These are phyloP conservation scores for Diarsia mendica DNA, from an alignment of 2,888 invertebrate species.

Conservation along the genomic window DNA sequence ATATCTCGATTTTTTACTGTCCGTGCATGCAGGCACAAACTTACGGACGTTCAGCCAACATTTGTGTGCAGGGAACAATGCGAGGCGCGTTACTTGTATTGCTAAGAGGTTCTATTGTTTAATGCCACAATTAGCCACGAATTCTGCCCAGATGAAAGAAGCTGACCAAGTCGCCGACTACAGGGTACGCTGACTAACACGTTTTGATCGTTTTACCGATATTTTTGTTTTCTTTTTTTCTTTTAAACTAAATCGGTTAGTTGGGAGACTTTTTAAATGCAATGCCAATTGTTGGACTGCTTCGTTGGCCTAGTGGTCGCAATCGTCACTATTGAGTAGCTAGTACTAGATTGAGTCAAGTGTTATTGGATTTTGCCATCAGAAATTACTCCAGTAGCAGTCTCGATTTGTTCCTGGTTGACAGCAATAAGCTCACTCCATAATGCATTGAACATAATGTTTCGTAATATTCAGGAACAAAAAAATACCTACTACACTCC, in stretches of 20 bases:
- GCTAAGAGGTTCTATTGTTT: constrained; percentile 90
- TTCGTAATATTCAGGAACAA: too few species aligned
- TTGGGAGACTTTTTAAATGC: not conserved
- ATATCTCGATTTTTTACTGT: constrained; percentile 69
- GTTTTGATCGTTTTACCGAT: constrained; percentile 69
- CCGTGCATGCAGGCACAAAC: constrained; percentile 64
- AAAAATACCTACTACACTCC: too few species aligned
- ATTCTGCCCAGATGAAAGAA: constrained; percentile 86
- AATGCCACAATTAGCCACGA: constrained; percentile 88
- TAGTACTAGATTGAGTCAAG: not conserved
- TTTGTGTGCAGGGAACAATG: constrained; percentile 74
- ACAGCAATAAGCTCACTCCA: not conserved
- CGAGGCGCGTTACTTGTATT: constrained; percentile 79
- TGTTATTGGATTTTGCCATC: not conserved
- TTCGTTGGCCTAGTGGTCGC: not conserved
- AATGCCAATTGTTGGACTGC: not conserved
- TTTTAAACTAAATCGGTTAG: too few species aligned
- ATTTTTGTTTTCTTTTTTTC: not conserved
- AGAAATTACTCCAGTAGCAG: not conserved
- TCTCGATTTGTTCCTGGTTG: not conserved
- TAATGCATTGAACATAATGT: not conserved
- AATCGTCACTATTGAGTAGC: not conserved
- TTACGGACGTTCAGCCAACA: constrained; percentile 71
- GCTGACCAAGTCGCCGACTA: constrained; percentile 86
- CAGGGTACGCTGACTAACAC: constrained; percentile 44